These are phyloP conservation scores for Dolichallabes microphthalmus DNA, from an alignment of 2,113 vertebrate species.

Conservation along the genomic window DNA sequence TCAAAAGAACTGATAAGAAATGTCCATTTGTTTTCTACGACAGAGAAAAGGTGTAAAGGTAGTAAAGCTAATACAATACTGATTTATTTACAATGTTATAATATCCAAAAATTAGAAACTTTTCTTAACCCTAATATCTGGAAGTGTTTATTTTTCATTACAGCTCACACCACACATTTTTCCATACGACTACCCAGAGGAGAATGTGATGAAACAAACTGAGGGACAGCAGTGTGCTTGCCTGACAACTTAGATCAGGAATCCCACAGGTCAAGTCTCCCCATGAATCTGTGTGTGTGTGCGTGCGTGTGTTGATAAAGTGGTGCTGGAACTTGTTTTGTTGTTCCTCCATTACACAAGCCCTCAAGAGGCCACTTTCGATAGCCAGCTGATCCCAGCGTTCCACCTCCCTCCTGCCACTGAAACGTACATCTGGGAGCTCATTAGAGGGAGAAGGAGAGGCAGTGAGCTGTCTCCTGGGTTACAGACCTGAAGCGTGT, in stretches of 20 bases:
- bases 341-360: conserved; percentile 28
- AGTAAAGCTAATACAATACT: not conserved
- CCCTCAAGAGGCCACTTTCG: conserved; percentile 36
- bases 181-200: conserved; percentile 32
- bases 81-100: not conserved
- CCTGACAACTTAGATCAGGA: conserved; percentile 39
- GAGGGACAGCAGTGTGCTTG: conserved; percentile 49
- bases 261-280: conserved; percentile 37
- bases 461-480: conserved; percentile 41
- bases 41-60: not conserved
- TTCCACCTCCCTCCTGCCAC: conserved; percentile 32
- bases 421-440: conserved; percentile 44
- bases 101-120: not conserved
- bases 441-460: conserved; percentile 43
- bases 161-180: conserved; percentile 9
- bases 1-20: not conserved
- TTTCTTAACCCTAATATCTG: not conserved
- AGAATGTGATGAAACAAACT: conserved; percentile 46
- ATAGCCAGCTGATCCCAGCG: conserved; percentile 48
- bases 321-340: conserved; percentile 42
- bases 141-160: conserved; percentile 8
- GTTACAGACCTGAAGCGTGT: conserved; percentile 39
- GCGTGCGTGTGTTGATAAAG: conserved; percentile 12
- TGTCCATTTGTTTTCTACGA: not conserved
- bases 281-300: not conserved